Base-by-base conservation (phyloP, 2,888 invertebrate genomes). In the Tipula lateralis region DNA sequence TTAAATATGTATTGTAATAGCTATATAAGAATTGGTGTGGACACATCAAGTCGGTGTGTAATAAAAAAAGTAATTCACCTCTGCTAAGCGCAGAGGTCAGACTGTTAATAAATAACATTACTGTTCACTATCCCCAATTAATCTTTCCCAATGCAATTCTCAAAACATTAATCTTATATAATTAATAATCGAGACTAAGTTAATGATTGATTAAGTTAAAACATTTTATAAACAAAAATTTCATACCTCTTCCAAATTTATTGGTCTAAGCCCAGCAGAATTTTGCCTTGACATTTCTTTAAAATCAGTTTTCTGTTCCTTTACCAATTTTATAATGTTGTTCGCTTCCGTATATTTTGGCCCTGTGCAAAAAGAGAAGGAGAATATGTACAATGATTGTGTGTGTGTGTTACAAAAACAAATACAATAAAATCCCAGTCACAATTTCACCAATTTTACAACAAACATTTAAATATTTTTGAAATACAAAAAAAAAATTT, bases 161-260 rank as follows among this genome's bases (percentile, higher is more conserved):
- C n/a, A n/a, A n/a, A n/a, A n/a, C n/a, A n/a, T n/a, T n/a, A n/a
- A n/a, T n/a, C n/a, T n/a, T n/a, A n/a, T n/a, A n/a, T n/a, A n/a
- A n/a, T 36, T 36, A 36, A 36, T 6, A 36, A 36, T 36, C 32
- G 7, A 5, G 36, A 36, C 12, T 36, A 9, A 36, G 36, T 9
- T 36, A 12, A 12, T 36, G 12, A 36, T 9, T 9, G 12, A 9
- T 7, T 1, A 5, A 36, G 12, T 7, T 32, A 32, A 32, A 32
- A n/a, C 32, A 5, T 32, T 32, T 7, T 3, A 44, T 44, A 44
- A 3, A n/a, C 2, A 44, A 44, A 4, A n/a, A 44, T 24, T 83
- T n/a, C 80, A 36, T 83, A 85, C 85, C 86, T 90, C 90, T 86
- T 90, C 90, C 85, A 90, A 87, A 85, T 88, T 89, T 84, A 89